Percentiles rank a stretch among this genome's conserved stretches.
Evolutionary conservation across 2,797 vertebrate genomes (phyloP).

Genomic region (Lacerta agilis): DNA sequence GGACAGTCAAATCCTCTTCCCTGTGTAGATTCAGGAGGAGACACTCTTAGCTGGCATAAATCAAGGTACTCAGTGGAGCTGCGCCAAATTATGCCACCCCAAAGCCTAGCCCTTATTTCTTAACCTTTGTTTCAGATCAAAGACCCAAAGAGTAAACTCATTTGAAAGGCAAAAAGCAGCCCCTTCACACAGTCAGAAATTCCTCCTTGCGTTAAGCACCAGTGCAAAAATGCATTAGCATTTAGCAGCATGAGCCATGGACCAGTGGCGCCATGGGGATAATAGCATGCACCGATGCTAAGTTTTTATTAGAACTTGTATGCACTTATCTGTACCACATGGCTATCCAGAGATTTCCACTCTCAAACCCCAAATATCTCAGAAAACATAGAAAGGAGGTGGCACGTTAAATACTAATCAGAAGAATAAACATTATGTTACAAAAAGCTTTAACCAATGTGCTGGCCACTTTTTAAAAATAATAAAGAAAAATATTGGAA

Average conservation of each 20-base stretch:
- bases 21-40: background rate
- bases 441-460: slow-evolving; percentile 32
- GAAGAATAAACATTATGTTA: background rate
- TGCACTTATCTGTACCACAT: background rate
- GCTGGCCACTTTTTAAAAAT: background rate
- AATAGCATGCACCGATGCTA: background rate
- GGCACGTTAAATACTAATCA: background rate
- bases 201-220: background rate
- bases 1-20: slow-evolving; percentile 15
- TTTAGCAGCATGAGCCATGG: background rate
- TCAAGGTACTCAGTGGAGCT: slow-evolving; percentile 28
- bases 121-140: background rate
- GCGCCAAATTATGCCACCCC: background rate
- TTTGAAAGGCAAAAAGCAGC: background rate
- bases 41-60: slow-evolving; percentile 10
- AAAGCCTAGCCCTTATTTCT: background rate
- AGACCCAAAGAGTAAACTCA: background rate
- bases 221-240: background rate
- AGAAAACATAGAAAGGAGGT: background rate
- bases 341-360: slow-evolving; percentile 4
- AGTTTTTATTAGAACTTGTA: slow-evolving; percentile 20
- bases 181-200: background rate
- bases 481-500: slow-evolving; percentile 13
- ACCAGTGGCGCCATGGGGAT: fast-evolving
- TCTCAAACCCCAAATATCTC: background rate